These are phyloP conservation scores for Phortica variegata DNA, from an alignment of 1,140 invertebrate species.

Conservation along the genomic window DNA sequence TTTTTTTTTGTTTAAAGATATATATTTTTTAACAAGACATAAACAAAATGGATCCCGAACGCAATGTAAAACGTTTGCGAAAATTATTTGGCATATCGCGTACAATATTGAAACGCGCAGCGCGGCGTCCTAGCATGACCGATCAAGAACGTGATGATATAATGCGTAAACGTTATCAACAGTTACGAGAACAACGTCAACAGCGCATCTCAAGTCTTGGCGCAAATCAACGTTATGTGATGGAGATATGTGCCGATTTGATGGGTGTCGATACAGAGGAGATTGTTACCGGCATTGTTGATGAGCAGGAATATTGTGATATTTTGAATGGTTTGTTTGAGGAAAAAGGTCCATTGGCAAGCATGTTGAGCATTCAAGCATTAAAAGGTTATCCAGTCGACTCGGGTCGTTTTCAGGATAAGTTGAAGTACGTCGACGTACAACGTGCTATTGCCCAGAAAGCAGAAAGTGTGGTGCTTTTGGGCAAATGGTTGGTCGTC, in stretches of 20 bases:
- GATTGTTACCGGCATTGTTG: slow-evolving; percentile 67
- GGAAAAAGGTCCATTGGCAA: slow-evolving; percentile 56
- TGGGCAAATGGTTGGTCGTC: slow-evolving; percentile 60
- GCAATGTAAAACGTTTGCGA: slow-evolving; percentile 28
- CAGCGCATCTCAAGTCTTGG: slow-evolving; percentile 34
- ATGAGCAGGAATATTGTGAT: slow-evolving; percentile 64
- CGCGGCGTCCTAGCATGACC: slow-evolving; percentile 29
- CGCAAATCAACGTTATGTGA: slow-evolving; percentile 63
- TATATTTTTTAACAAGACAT: background rate
- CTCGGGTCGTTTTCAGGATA: slow-evolving; percentile 59
- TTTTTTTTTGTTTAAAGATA: background rate
- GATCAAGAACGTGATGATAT: slow-evolving; percentile 37
- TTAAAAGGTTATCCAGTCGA: slow-evolving; percentile 57
- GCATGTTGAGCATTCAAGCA: slow-evolving; percentile 61
- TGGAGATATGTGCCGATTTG: slow-evolving; percentile 65
- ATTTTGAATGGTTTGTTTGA: slow-evolving; percentile 61
- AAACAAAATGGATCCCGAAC: slow-evolving; percentile 32
- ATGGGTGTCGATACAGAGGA: slow-evolving; percentile 61
- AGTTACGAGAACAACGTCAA: slow-evolving; percentile 31
- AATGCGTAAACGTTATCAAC: slow-evolving; percentile 26
- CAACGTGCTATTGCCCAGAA: slow-evolving; percentile 60
- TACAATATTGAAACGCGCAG: slow-evolving; percentile 32
- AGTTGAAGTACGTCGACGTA: slow-evolving; percentile 48
- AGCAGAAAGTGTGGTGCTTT: slow-evolving; percentile 58
- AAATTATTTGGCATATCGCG: slow-evolving; percentile 39